Percentiles rank a stretch among this genome's conserved stretches.
Evolutionary conservation across 1,140 invertebrate genomes (phyloP).

Genomic region (Trinorchestia longiramus): DNA sequence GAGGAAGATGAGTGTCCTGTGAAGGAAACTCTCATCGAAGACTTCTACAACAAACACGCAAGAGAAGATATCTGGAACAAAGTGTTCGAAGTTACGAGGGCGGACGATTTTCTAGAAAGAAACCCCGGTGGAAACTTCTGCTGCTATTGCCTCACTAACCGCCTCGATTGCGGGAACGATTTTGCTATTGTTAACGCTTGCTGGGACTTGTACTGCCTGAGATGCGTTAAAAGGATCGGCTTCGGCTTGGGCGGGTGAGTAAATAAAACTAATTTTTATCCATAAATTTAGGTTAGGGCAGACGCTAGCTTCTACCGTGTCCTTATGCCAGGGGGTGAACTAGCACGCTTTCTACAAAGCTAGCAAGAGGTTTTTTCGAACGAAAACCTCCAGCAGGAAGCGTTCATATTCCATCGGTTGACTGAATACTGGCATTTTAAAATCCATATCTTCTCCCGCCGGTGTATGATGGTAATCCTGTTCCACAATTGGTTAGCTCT

Average conservation of each 20-base stretch:
- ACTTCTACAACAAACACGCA: neutral
- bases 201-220: slow-evolving; percentile 18
- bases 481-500: no score
- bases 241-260: neutral
- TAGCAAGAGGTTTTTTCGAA: no score
- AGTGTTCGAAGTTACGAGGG: neutral
- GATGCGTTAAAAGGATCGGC: neutral
- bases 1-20: neutral
- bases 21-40: slow-evolving; percentile 4
- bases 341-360: no score
- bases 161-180: neutral
- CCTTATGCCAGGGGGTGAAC: no score
- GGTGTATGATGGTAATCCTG: no score
- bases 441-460: no score
- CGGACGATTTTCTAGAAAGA: neutral
- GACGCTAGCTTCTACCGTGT: no score
- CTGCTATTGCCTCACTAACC: neutral
- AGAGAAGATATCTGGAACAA: neutral
- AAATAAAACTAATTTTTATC: no score
- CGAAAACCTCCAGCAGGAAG: no score
- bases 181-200: neutral
- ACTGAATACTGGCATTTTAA: no score
- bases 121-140: neutral
- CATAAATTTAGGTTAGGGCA: no score
- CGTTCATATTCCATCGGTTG: no score